Conservation (phyloP, 1,140 invertebrate species). For the Sitodiplosis mosellana region DNA sequence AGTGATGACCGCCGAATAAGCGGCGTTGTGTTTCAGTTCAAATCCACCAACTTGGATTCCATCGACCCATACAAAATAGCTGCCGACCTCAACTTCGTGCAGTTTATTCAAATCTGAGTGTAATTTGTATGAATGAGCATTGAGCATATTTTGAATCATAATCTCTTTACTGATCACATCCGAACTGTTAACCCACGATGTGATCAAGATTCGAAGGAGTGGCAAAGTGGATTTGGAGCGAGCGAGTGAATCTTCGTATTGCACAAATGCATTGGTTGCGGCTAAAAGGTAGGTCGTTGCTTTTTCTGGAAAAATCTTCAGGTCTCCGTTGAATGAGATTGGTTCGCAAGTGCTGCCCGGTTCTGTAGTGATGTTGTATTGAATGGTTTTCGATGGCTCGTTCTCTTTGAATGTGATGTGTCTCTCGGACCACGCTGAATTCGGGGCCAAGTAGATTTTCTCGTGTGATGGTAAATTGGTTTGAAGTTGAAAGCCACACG, state of each 20-base stretch:
- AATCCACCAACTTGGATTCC: constrained; percentile 8
- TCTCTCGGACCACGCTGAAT: constrained; percentile 20
- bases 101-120: too few relatives aligned
- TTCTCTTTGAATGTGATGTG: constrained; percentile 6
- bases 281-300: constrained; percentile 12
- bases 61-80: constrained; percentile 18
- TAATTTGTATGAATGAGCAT: too few relatives aligned
- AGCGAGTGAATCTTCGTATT: too few relatives aligned
- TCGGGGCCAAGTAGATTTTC: constrained; percentile 10
- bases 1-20: constrained; percentile 33
- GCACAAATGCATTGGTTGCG: too few relatives aligned
- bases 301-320: constrained; percentile 14
- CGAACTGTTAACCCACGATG: too few relatives aligned
- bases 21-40: constrained; percentile 32
- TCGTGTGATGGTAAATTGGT: constrained; percentile 5
- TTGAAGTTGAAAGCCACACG: constrained; percentile 21
- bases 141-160: too few relatives aligned
- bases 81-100: constrained; percentile 6
- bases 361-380: background rate
- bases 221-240: too few relatives aligned
- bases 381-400: background rate
- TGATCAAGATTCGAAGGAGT: too few relatives aligned
- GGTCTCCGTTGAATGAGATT: constrained; percentile 6
- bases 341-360: too few relatives aligned
- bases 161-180: too few relatives aligned